A percentile compares a stretch with the other conserved stretches of the same genome.
phyloP scores from a whole-genome alignment of 2,888 invertebrate genomes.

The Augiades crinisus region DNA sequence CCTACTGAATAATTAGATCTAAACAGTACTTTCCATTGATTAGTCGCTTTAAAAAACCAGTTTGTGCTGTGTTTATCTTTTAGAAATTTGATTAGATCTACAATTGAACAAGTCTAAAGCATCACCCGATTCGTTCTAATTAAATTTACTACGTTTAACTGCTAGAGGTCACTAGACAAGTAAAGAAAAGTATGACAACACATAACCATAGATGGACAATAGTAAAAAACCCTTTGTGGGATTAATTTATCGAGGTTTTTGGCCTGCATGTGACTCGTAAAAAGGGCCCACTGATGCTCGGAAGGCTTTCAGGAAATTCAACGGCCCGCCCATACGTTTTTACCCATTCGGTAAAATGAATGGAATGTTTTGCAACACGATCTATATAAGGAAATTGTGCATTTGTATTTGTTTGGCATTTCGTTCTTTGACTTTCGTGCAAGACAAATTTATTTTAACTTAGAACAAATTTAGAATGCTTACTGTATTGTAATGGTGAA shows the following conservation, averaged over 20 bases:
- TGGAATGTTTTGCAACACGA: conserved; percentile 8
- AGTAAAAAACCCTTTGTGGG: conserved; percentile 38
- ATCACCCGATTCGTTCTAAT: too few species aligned
- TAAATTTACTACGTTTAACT: too few species aligned
- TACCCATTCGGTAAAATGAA: conserved; percentile 20
- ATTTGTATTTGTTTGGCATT: background rate
- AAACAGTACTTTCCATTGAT: too few species aligned
- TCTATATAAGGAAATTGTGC: conserved; percentile 1
- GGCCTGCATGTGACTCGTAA: conserved; percentile 39
- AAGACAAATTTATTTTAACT: background rate
- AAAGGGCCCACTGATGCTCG: conserved; percentile 33
- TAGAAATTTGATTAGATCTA: too few species aligned
- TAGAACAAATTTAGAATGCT: too few species aligned
- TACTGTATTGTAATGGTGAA: too few species aligned
- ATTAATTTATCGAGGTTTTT: conserved; percentile 42
- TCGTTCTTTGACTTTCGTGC: background rate
- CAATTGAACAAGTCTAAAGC: too few species aligned
- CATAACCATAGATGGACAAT: conserved; percentile 36
- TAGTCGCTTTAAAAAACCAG: too few species aligned
- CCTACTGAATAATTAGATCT: too few species aligned
- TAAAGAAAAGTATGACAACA: too few species aligned
- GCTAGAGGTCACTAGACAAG: too few species aligned
- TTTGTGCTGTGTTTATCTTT: too few species aligned
- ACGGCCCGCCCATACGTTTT: conserved; percentile 30
- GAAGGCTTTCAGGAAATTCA: conserved; percentile 34